A percentile compares a stretch with the other conserved stretches of the same genome.
These are phyloP conservation scores for Indri indri DNA, from an alignment of 2,113 vertebrate species.

Conservation along the genomic window DNA sequence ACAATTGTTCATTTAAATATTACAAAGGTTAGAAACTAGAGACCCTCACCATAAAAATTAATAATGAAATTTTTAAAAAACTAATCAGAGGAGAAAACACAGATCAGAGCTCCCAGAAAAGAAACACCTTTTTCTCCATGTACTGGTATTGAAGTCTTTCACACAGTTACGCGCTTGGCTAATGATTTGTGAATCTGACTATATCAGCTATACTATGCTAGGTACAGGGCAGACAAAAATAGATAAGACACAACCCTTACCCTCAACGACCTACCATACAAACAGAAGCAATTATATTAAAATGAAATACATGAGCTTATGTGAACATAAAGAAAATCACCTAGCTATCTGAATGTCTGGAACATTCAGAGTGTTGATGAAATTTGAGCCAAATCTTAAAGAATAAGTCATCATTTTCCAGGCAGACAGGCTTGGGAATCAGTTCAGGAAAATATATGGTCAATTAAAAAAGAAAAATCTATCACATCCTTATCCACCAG, in stretches of 20 bases:
- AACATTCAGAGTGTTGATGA: not conserved
- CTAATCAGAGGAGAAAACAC: not conserved
- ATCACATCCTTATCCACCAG: not conserved
- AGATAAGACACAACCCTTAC: not conserved
- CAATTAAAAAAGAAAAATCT: constrained; percentile 36
- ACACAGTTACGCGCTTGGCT: not conserved
- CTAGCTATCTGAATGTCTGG: not conserved
- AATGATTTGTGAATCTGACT: constrained; percentile 3
- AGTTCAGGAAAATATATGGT: not conserved
- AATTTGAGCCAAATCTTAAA: not conserved
- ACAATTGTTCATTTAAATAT: constrained; percentile 30
- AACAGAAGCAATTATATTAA: constrained; percentile 11
- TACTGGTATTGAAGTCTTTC: not conserved
- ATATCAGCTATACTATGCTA: not conserved
- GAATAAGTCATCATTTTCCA: constrained; percentile 35
- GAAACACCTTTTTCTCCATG: not conserved
- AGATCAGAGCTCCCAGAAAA: not conserved
- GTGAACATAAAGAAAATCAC: not conserved
- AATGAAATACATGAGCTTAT: not conserved
- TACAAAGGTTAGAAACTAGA: not conserved
- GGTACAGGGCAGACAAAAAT: not conserved
- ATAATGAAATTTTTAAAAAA: not conserved
- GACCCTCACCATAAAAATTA: not conserved
- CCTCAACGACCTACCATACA: not conserved
- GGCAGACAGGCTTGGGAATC: not conserved